Evolutionary conservation across 2,888 invertebrate genomes (phyloP).

Genomic region (Matsumyia berberina): DNA sequence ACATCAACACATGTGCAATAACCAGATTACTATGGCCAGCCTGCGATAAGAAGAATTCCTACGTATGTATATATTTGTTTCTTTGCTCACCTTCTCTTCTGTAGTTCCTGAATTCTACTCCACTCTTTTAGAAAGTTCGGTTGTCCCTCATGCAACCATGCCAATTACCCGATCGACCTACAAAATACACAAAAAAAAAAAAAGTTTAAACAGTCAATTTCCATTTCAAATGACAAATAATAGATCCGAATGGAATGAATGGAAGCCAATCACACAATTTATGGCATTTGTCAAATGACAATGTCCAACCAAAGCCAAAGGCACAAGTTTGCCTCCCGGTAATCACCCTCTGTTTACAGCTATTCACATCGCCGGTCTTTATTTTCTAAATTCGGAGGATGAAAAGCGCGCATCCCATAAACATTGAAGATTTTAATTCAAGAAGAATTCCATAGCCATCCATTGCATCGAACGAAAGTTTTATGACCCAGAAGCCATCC

Average conservation of each 20-base stretch:
- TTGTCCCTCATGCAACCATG: conserved; percentile 25
- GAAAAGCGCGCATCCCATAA: conserved; percentile 60
- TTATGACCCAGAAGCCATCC: conserved; percentile 50
- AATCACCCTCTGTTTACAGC: conserved; percentile 61
- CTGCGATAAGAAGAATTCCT: too few species aligned
- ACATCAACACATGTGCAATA: too few species aligned
- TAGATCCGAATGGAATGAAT: conserved; percentile 54
- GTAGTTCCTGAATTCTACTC: too few species aligned
- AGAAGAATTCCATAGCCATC: conserved; percentile 27
- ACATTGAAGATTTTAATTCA: conserved; percentile 50
- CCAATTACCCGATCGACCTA: conserved; percentile 73
- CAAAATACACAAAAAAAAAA: conserved; percentile 20
- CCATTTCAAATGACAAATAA: conserved; percentile 63
- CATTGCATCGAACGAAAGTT: conserved; percentile 16
- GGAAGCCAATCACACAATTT: conserved; percentile 64
- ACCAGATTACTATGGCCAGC: too few species aligned
- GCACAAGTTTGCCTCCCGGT: conserved; percentile 20
- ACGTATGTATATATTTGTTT: too few species aligned
- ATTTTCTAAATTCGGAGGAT: conserved; percentile 27
- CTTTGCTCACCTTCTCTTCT: too few species aligned
- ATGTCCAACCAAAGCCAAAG: conserved; percentile 20
- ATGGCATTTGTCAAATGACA: conserved; percentile 63
- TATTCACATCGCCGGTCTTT: conserved; percentile 48
- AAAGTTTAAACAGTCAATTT: conserved; percentile 59
- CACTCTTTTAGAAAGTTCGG: conserved; percentile 4